Percentiles rank a stretch among this genome's conserved stretches.
phyloP scores from a whole-genome alignment of 2,113 vertebrate genomes.

The Cryptoleucopteryx plumbea region DNA sequence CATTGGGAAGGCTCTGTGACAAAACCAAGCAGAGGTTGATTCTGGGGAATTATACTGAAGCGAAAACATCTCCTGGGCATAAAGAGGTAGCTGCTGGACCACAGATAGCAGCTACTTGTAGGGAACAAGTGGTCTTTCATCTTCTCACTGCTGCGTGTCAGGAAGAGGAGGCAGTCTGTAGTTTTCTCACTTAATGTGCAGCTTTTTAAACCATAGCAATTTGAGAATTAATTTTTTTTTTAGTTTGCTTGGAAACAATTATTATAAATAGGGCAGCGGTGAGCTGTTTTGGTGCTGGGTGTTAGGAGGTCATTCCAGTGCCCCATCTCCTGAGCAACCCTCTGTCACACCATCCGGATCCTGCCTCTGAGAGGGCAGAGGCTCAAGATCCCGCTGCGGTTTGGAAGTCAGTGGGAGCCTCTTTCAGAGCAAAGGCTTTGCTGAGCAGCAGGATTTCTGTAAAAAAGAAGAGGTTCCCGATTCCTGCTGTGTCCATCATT shows the following conservation, averaged over 20 bases:
- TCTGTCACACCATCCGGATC: not conserved
- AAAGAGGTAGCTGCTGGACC: not conserved
- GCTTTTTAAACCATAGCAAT: not conserved
- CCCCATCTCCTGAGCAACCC: not conserved
- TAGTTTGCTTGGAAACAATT: not conserved
- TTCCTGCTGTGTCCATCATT: not conserved
- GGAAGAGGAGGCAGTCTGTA: not conserved
- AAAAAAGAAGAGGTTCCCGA: not conserved
- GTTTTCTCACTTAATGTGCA: not conserved
- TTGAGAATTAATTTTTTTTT: not conserved
- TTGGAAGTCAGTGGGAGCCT: not conserved
- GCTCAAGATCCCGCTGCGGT: not conserved
- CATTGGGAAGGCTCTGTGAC: not conserved
- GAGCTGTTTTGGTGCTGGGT: not conserved
- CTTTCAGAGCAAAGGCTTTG: not conserved
- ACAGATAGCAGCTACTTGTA: not conserved
- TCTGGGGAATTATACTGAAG: not conserved
- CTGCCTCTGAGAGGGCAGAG: not conserved
- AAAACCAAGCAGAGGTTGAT: not conserved
- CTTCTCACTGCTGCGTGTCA: not conserved
- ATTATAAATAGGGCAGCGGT: not conserved
- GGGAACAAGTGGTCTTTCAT: not conserved
- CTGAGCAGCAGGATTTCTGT: not conserved
- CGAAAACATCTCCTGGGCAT: not conserved
- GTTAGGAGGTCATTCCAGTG: not conserved